phyloP scores from a whole-genome alignment of 2,888 invertebrate species.

The Scaptomyza flava region DNA sequence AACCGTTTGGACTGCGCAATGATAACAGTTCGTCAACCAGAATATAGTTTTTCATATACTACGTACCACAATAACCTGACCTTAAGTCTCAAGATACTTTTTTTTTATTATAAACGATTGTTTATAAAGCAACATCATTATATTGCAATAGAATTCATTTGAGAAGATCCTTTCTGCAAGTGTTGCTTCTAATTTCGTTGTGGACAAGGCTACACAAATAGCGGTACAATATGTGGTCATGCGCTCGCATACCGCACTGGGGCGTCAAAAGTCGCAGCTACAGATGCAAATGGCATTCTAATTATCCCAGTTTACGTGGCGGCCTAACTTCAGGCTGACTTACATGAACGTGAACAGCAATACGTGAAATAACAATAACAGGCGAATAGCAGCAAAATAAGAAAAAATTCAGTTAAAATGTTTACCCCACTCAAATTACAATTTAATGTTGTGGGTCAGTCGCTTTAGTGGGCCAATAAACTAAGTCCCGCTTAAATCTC shows the following conservation, averaged over 20 bases:
- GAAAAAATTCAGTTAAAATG: conserved; percentile 29
- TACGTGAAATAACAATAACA: conserved; percentile 1
- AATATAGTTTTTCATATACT: too few relatives aligned
- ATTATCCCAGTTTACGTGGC: conserved; percentile 55
- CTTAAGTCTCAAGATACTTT: too few relatives aligned
- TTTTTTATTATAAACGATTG: too few relatives aligned
- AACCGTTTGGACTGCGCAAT: neutral
- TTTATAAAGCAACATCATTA: too few relatives aligned
- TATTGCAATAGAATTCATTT: neutral
- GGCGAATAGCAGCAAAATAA: neutral
- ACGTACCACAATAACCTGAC: too few relatives aligned
- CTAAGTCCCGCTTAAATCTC: conserved; percentile 39
- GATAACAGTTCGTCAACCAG: neutral
- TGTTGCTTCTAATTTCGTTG: conserved; percentile 33
- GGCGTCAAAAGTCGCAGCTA: conserved; percentile 68
- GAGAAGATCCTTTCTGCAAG: neutral
- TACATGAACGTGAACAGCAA: conserved; percentile 34
- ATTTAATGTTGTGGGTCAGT: conserved; percentile 77
- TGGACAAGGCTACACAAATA: conserved; percentile 36
- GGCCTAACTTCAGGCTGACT: conserved; percentile 31
- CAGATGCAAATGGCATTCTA: conserved; percentile 56
- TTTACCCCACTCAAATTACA: conserved; percentile 67
- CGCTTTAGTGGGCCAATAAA: conserved; percentile 76
- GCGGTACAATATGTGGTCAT: conserved; percentile 40
- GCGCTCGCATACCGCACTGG: conserved; percentile 45